Percentiles rank a stretch among this genome's conserved stretches.
phyloP scores from a whole-genome alignment of 1,140 invertebrate genomes.

The Mactra quadrangularis region DNA sequence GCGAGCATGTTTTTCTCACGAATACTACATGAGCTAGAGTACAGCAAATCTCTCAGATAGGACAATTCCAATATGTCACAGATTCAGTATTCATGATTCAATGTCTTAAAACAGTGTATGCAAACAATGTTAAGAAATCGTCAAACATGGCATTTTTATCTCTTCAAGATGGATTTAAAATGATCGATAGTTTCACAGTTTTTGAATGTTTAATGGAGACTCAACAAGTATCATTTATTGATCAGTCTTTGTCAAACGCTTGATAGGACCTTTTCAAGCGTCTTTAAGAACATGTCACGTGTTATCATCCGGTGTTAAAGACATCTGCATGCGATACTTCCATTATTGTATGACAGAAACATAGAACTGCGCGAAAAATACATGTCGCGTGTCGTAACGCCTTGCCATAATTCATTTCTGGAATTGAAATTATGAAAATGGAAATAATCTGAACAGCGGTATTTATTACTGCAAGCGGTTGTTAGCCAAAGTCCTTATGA shows the following conservation, averaged over 20 bases:
- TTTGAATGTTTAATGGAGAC: not conserved
- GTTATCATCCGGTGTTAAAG: not conserved
- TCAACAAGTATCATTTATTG: constrained; percentile 24
- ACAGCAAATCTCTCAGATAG: too few relatives aligned
- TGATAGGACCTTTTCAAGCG: not conserved
- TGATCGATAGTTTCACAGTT: not conserved
- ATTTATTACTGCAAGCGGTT: constrained; percentile 6
- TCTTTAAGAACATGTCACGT: constrained; percentile 28
- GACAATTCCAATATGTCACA: too few relatives aligned
- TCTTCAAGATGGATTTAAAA: not conserved
- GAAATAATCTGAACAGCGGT: not conserved
- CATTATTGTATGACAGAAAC: constrained; percentile 9
- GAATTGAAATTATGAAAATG: not conserved
- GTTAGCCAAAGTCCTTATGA: not conserved
- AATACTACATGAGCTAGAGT: too few relatives aligned
- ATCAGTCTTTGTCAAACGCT: constrained; percentile 3
- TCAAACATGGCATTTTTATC: not conserved
- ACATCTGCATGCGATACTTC: not conserved
- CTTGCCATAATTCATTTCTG: not conserved
- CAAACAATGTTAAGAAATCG: not conserved
- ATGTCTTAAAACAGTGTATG: not conserved
- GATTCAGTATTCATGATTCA: too few relatives aligned
- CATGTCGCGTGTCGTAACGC: constrained; percentile 18
- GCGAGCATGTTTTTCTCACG: too few relatives aligned
- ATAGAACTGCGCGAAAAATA: not conserved